phyloP scores from a whole-genome alignment of 2,888 invertebrate species.

The Papilio elwesi region DNA sequence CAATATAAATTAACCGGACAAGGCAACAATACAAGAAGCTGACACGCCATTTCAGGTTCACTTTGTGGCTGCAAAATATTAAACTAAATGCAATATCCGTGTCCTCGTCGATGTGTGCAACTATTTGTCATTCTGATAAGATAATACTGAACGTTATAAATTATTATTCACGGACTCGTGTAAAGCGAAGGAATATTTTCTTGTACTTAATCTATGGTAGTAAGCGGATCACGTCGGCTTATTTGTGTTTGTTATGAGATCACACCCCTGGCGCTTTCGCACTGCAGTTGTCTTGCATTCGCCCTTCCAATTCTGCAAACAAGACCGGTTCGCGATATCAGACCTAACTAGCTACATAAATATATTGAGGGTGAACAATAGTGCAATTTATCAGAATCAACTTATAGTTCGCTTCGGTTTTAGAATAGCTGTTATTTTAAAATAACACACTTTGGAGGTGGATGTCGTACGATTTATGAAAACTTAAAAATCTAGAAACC shows the following conservation, averaged over 20 bases:
- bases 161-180: constrained; percentile 48
- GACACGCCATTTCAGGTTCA: constrained; percentile 55
- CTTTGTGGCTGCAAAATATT: constrained; percentile 63
- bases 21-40: constrained; percentile 59
- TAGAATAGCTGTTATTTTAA: neutral
- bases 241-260: constrained; percentile 82
- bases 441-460: neutral
- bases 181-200: constrained; percentile 48
- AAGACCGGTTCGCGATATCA: constrained; percentile 51
- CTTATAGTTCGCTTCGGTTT: constrained; percentile 52
- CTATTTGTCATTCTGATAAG: constrained; percentile 47
- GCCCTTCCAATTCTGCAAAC: constrained; percentile 64
- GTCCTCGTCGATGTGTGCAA: constrained; percentile 50
- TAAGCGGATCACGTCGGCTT: constrained; percentile 83
- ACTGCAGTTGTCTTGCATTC: constrained; percentile 57
- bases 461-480: too few species aligned
- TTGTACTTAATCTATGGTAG: constrained; percentile 71
- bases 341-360: constrained; percentile 42
- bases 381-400: constrained; percentile 63
- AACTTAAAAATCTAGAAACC: too few species aligned
- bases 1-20: constrained; percentile 55
- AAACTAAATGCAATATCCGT: constrained; percentile 54
- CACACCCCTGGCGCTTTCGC: constrained; percentile 66
- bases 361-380: constrained; percentile 56
- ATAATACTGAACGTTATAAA: constrained; percentile 42